Conservation (phyloP, 1,140 invertebrate species). For the Muscidifurax raptorellus region DNA sequence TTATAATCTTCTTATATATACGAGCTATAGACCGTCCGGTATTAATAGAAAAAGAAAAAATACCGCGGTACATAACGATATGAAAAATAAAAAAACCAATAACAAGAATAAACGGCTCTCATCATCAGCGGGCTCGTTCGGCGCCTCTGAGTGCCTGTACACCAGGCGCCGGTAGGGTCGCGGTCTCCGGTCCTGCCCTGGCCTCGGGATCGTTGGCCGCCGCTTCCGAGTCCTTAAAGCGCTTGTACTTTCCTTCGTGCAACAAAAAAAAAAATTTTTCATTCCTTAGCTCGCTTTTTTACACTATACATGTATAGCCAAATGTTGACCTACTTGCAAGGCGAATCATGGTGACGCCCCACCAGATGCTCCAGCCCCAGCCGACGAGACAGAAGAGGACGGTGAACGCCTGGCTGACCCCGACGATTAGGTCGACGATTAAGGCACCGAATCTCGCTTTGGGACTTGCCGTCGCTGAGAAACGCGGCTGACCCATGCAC, state of each 20-base stretch:
- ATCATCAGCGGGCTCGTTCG: constrained; percentile 62
- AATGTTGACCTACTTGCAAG: constrained; percentile 80
- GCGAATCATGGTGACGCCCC: constrained; percentile 93
- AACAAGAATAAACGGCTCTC: background rate
- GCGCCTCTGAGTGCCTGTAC: constrained; percentile 64
- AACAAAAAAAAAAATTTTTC: constrained; percentile 41
- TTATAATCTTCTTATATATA: background rate
- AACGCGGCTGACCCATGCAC: constrained; percentile 91
- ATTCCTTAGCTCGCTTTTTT: background rate
- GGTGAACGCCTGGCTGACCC: constrained; percentile 90
- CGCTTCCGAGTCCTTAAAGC: constrained; percentile 70
- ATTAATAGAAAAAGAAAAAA: background rate
- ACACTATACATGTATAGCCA: background rate
- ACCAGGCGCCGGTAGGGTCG: constrained; percentile 62
- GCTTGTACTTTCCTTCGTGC: constrained; percentile 71
- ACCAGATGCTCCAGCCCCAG: constrained; percentile 98
- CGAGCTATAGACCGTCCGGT: background rate
- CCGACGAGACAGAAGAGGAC: constrained; percentile 96
- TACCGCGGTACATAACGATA: background rate
- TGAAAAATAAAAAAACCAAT: background rate
- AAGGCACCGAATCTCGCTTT: constrained; percentile 85
- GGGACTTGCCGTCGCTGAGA: constrained; percentile 83
- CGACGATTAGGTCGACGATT: constrained; percentile 90
- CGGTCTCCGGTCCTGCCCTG: constrained; percentile 57
- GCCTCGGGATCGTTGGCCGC: constrained; percentile 67